Conservation (phyloP, 2,888 invertebrate genomes). For the Ichneumoninae sp. region DNA sequence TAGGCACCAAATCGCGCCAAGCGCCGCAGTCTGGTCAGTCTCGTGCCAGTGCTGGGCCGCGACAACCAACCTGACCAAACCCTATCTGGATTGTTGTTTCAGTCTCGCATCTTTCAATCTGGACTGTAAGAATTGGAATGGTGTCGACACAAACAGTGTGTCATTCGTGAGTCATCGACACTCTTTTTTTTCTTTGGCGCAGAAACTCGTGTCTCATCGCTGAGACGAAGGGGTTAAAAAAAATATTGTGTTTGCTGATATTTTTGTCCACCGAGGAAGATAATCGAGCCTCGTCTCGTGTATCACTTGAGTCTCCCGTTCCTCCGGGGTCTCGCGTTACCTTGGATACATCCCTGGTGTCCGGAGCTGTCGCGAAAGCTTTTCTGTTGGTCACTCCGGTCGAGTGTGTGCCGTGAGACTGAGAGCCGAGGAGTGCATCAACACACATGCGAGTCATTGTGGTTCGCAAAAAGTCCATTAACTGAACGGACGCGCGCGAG, state of each 20-base stretch:
- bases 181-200: background rate
- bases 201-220: constrained; percentile 1
- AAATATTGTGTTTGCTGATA: background rate
- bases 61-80: no score
- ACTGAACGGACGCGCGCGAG: background rate
- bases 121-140: no score
- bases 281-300: constrained; percentile 27
- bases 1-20: no score
- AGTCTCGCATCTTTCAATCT: no score
- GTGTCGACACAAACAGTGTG: background rate
- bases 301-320: constrained; percentile 17
- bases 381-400: constrained; percentile 9
- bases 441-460: constrained; percentile 29
- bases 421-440: background rate
- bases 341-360: constrained; percentile 10
- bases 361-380: constrained; percentile 27
- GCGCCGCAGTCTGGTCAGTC: no score
- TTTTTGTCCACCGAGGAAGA: constrained; percentile 4
- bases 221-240: background rate
- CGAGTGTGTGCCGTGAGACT: constrained; percentile 12
- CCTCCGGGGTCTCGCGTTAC: constrained; percentile 24
- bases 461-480: constrained; percentile 56
- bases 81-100: no score
- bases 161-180: background rate
- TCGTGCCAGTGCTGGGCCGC: no score